Evolutionary conservation across 2,113 vertebrate species (phyloP).

Genomic region (Scopus umbretta): DNA sequence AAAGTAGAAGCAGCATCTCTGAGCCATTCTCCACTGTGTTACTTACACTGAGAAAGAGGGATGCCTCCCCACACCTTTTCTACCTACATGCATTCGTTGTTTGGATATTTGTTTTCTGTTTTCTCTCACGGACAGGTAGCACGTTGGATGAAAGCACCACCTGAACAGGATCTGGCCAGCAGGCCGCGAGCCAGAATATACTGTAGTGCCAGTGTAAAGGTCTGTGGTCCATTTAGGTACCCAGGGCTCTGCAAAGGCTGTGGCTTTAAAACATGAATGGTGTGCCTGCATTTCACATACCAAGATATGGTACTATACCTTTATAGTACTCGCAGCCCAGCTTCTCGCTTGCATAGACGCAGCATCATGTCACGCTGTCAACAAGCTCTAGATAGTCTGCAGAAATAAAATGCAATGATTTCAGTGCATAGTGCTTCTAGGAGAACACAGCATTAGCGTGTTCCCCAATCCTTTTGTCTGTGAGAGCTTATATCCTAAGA

Average conservation of each 20-base stretch:
- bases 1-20: not conserved
- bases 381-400: not conserved
- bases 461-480: not conserved
- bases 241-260: not conserved
- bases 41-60: not conserved
- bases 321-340: not conserved
- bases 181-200: not conserved
- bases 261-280: rapidly evolving
- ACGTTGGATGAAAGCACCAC: not conserved
- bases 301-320: not conserved
- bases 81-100: not conserved
- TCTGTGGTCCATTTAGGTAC: not conserved
- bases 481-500: not conserved
- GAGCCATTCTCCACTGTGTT: not conserved
- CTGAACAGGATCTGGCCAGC: not conserved
- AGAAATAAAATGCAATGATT: not conserved
- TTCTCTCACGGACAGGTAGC: not conserved
- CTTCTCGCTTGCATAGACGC: not conserved
- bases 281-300: not conserved
- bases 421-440: not conserved
- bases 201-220: not conserved
- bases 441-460: not conserved
- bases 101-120: not conserved
- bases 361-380: not conserved
- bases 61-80: not conserved